Evolutionary conservation across 2,113 vertebrate genomes (phyloP), one percentile per base, ranked within the genome.

Genomic region (Hymenochirus boettgeri): DNA sequence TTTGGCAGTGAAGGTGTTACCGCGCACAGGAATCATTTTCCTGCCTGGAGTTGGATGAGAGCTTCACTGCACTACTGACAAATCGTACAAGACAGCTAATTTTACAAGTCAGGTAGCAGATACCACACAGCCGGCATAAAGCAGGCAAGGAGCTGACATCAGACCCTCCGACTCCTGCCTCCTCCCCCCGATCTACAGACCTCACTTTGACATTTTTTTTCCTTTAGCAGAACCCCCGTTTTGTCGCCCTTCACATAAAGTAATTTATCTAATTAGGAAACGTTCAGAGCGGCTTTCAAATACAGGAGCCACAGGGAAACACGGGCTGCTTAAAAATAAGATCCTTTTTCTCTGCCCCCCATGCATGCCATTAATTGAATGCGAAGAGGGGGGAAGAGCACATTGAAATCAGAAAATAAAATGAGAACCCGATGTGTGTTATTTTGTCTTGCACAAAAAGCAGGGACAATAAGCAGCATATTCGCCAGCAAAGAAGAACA

Each of bases 211-310:
- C 33, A 50, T 54, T 59, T 31, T 62, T 62, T 61, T 47, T 82
- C 81, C 82, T 83, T 83, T 79, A 70, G 74, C 77, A 79, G 69
- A 75, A 77, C 84, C 79, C 85, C 86, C 81, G 81, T 82, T 82
- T 79, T 80, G 79, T 72, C 71, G 77, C 72, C 76, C 71, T 70
- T 75, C 75, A 74, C 75, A 76, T 79, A 83, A 80, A 81, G 76
- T 79, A 77, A 85, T 86, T 83, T 82, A 82, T 81, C 83, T 86
- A 85, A 88, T 83, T 83, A 85, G 81, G 78, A 83, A 79, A 71
- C 78, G 76, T 76, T 83, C 78, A 73, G 76, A 74, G 78, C 73
- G 73, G 78, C 74, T 80, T 77, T 66, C 78, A 82, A 72, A 78
- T 76, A 74, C 74, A 72, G 75, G 74, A 65, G 60, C 80, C 72